Base-by-base conservation (phyloP, 2,888 invertebrate species). In the Erebia ligea region DNA sequence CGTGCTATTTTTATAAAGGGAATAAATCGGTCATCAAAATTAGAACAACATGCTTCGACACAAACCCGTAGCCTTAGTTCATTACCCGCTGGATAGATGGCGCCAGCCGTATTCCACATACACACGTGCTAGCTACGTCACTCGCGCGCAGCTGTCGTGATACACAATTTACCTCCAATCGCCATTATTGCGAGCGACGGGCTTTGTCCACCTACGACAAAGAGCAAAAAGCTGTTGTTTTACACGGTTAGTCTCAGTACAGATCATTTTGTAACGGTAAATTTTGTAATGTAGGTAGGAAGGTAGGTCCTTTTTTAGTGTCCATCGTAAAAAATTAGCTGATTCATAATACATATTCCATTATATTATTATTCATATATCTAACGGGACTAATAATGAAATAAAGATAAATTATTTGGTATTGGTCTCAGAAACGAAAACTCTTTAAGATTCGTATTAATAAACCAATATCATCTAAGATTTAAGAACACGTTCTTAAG, bases 11-110 rank as follows among this genome's bases (percentile, higher is more conserved):
- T 34, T n/a, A 64, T 40, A 54, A 17, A 10, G 9, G 54, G 10
- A 65, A 17, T 19, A 54, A 54, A 25, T 50, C 17, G 54, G 48
- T 48, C 57, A 34, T 17, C 10, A 48, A 67, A 67, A 64, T 64
- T 52, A 64, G 64, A 64, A 54, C 64, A 40, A 40, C 40, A 62
- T 45, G 64, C 58, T 64, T 70, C 64, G 63, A 70, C 48, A 69
- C 54, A 58, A 72, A 72, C 72, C 67, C 42, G 45, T 13, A 25
- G 48, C 13, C 21, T 15, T 45, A 61, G 67, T 69, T 52, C 69
- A 10, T 65, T 78, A 78, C 78, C 75, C 77, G 76, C 73, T 70
- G 76, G 76, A 82, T 85, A 91, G 91, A 91, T 91, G 91, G 84
- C 90, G 89, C 85, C 89, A 82, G 80, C 74, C 80, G 83, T 82